These are phyloP conservation scores for Peromyscus maniculatus DNA, from an alignment of 2,113 vertebrate species.

Conservation along the genomic window DNA sequence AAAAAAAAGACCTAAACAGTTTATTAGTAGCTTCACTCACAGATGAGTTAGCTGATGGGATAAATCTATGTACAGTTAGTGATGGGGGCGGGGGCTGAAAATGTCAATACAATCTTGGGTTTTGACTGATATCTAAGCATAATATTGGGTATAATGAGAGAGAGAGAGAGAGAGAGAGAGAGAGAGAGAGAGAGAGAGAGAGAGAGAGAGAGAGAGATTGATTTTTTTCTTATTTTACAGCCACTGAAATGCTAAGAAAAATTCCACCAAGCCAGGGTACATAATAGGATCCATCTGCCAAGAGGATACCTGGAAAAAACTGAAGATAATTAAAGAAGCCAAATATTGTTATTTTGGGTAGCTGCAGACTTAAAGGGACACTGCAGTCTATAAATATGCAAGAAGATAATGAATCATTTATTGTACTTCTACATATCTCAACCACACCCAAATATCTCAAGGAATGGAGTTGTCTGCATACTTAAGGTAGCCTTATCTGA, in stretches of 20 bases:
- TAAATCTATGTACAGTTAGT: conserved; percentile 26
- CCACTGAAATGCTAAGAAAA: conserved; percentile 9
- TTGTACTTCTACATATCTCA: conserved; percentile 21
- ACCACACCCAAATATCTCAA: conserved; percentile 24
- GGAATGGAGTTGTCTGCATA: neutral
- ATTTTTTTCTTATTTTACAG: neutral
- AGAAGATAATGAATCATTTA: conserved; percentile 56
- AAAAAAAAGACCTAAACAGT: neutral
- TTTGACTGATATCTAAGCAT: neutral
- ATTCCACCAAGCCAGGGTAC: neutral
- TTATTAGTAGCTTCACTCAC: conserved; percentile 5
- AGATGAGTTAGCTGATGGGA: neutral
- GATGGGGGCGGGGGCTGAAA: neutral
- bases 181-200: neutral
- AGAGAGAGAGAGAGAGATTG: neutral
- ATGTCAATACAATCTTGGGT: conserved; percentile 12
- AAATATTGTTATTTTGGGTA: conserved; percentile 56
- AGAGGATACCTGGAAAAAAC: conserved; percentile 65
- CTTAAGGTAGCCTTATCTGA: neutral
- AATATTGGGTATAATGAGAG: conserved; percentile 13
- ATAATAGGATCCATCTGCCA: neutral
- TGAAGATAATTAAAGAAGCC: conserved; percentile 51
- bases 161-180: neutral
- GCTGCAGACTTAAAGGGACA: conserved; percentile 40
- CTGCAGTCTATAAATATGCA: conserved; percentile 50